Conservation (phyloP, 2,888 invertebrate genomes). For the Lycaena phlaeas region DNA sequence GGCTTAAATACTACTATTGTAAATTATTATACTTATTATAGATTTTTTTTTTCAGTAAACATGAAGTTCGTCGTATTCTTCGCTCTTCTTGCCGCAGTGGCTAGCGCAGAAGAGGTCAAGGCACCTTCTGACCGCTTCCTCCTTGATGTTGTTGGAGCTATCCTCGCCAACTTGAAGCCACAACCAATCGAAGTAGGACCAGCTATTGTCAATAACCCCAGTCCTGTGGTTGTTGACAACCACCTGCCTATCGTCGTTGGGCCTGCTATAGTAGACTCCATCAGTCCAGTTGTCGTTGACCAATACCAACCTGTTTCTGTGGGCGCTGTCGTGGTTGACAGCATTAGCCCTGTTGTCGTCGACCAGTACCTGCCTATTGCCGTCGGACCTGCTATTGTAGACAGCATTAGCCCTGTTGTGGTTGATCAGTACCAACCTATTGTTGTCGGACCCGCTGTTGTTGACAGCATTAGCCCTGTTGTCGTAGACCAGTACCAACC, state of each 20-base stretch:
- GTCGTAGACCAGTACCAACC: conserved; percentile 1
- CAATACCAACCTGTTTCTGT: conserved; percentile 2
- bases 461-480: conserved; percentile 21
- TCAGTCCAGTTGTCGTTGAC: conserved; percentile 18
- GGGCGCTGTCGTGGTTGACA: not conserved
- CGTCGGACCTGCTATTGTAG: not conserved
- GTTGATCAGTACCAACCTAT: conserved; percentile 10
- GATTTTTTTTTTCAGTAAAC: conserved; percentile 9
- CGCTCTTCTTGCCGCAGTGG: conserved; percentile 12
- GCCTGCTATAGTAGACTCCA: conserved; percentile 20
- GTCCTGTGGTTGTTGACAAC: not conserved
- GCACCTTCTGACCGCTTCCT: not conserved
- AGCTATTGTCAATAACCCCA: conserved; percentile 8
- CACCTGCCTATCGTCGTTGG: conserved; percentile 8
- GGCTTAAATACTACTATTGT: too few relatives aligned
- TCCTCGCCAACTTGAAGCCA: conserved; percentile 7
- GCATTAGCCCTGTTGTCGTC: not conserved
- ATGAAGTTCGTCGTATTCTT: conserved; percentile 16
- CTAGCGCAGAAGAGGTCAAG: not conserved
- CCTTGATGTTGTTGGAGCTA: conserved; percentile 4
- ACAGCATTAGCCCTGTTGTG: not conserved
- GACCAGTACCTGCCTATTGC: not conserved
- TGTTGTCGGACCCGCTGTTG: conserved; percentile 18
- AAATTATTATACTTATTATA: too few relatives aligned
- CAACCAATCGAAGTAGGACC: conserved; percentile 17